Evolutionary conservation across 2,797 vertebrate species (phyloP).

Genomic region (Pipistrellus pygmaeus): DNA sequence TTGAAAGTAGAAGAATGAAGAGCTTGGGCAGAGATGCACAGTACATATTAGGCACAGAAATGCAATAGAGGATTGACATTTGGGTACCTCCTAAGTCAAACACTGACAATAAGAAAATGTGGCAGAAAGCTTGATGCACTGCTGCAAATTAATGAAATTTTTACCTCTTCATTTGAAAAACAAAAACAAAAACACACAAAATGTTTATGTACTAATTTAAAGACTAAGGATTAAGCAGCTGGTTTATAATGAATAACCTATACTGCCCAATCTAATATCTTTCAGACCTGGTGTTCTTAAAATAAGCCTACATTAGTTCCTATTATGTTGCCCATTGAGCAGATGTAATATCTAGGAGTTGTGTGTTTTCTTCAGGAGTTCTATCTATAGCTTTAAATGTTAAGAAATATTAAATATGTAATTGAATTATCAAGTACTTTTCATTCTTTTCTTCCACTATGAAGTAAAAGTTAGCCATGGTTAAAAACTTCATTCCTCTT

Average conservation of each 20-base stretch:
- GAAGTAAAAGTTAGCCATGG: neutral
- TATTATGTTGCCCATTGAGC: neutral
- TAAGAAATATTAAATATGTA: neutral
- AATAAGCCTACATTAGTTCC: neutral
- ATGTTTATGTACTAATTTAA: neutral
- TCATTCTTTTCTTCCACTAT: neutral
- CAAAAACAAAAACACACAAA: neutral
- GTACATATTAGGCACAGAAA: neutral
- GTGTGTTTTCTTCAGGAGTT: neutral
- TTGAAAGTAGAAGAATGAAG: neutral
- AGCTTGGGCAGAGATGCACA: neutral
- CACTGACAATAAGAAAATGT: neutral
- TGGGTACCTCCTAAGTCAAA: neutral
- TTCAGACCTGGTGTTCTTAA: neutral
- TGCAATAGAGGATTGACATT: neutral
- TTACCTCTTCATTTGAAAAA: neutral
- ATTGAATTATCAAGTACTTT: neutral
- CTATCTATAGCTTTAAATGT: neutral
- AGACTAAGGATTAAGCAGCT: neutral
- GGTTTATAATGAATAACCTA: neutral
- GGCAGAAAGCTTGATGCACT: neutral
- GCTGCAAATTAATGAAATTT: neutral
- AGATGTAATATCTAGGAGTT: neutral
- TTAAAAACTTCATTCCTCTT: neutral
- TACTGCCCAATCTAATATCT: neutral